Conservation (phyloP, 30 jellyfish, hydroid and myxozoan species). For the Turritopsis rubra region DNA sequence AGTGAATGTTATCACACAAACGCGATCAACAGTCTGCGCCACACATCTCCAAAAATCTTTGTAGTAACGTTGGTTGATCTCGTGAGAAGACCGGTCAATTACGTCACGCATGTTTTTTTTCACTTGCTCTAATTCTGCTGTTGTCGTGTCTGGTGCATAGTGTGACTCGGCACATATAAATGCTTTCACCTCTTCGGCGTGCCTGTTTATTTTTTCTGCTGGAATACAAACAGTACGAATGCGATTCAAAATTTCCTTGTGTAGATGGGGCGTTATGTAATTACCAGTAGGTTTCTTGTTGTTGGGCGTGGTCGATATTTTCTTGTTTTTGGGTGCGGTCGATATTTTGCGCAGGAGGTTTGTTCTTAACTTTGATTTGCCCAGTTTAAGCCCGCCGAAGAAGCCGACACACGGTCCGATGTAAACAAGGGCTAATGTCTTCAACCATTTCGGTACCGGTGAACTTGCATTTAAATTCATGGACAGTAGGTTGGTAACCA, state of each 20-base stretch:
- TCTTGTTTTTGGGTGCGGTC: neutral
- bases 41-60: conserved; percentile 89
- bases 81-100: conserved; percentile 24
- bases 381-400: conserved; percentile 62
- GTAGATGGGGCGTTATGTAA: neutral
- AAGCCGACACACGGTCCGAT: conserved; percentile 90
- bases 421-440: conserved; percentile 52
- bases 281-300: neutral
- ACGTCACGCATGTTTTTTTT: neutral
- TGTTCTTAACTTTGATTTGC: conserved; percentile 47
- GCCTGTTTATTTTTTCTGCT: neutral
- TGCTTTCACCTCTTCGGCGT: neutral
- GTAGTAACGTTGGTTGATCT: conserved; percentile 4
- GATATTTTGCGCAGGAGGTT: neutral
- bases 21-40: conserved; percentile 84
- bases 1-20: conserved; percentile 47
- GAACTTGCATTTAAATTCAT: conserved; percentile 39
- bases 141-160: neutral
- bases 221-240: neutral
- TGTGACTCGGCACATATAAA: neutral
- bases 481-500: conserved; percentile 65
- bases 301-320: neutral
- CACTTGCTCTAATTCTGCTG: neutral
- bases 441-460: conserved; percentile 77
- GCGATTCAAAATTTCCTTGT: neutral